A percentile compares a stretch with the other conserved stretches of the same genome.
phyloP scores from a whole-genome alignment of 2,888 invertebrate species.

The Tenthredo amoena region DNA sequence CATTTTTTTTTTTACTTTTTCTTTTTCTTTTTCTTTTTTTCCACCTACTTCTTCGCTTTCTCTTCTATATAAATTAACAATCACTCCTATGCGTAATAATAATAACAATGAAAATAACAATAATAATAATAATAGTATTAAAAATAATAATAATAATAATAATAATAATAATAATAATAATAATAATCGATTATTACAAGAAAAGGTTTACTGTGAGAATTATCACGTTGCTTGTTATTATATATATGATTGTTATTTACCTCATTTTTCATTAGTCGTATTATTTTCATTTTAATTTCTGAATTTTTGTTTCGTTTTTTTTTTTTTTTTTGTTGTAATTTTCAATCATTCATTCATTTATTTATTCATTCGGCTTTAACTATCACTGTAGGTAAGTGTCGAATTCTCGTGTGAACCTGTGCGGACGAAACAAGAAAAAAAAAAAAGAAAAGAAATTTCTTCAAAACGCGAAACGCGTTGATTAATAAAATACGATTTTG shows the following conservation, averaged over 20 bases:
- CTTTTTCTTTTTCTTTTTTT: too few species aligned
- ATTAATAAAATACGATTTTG: background rate
- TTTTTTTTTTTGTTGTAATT: constrained; percentile 25
- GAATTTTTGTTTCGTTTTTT: background rate
- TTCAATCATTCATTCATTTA: background rate
- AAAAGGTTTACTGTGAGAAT: constrained; percentile 58
- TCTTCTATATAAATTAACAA: constrained; percentile 7
- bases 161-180: constrained; percentile 53
- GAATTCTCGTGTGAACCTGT: background rate
- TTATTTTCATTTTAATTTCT: background rate
- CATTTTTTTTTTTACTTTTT: background rate
- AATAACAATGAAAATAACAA: background rate
- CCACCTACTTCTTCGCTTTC: too few species aligned
- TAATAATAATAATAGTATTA: background rate
- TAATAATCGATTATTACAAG: constrained; percentile 39
- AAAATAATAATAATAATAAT: background rate
- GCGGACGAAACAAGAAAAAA: too few species aligned
- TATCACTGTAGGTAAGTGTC: background rate
- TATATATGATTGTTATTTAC: background rate
- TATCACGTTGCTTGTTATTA: background rate
- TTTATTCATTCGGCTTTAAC: background rate
- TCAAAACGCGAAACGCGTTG: background rate
- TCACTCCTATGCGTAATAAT: constrained; percentile 21
- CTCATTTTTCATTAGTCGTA: constrained; percentile 16
- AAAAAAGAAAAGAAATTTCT: background rate